Evolutionary conservation across 2,113 vertebrate genomes (phyloP).

Genomic region (Melierax canorus): DNA sequence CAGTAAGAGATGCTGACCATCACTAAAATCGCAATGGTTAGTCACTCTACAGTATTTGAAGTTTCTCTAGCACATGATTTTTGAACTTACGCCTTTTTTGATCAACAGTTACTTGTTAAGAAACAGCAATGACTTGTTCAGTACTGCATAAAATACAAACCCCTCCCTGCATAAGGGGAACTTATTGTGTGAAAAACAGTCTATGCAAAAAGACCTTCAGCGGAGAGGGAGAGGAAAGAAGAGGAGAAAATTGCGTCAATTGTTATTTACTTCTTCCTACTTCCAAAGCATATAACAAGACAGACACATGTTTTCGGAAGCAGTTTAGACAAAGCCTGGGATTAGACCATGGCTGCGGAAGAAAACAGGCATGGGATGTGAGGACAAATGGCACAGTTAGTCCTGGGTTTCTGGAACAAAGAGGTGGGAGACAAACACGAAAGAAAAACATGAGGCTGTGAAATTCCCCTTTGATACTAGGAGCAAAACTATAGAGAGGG

Average conservation of each 20-base stretch:
- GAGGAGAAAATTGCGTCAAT: background rate
- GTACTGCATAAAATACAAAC: background rate
- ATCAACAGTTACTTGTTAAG: background rate
- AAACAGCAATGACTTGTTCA: background rate
- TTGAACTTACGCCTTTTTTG: background rate
- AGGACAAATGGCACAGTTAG: background rate
- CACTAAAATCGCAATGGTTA: background rate
- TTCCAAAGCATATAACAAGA: background rate
- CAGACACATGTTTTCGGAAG: background rate
- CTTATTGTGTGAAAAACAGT: background rate
- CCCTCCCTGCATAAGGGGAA: background rate
- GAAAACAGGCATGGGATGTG: background rate
- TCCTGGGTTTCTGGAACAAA: background rate
- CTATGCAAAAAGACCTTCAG: background rate
- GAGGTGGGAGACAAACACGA: background rate
- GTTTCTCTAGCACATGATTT: background rate
- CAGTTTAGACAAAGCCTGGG: background rate
- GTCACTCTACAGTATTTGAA: background rate
- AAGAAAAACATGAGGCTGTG: background rate
- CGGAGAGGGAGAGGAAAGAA: background rate
- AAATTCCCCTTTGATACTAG: background rate
- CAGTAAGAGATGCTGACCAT: background rate
- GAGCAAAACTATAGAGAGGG: background rate
- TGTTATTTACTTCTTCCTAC: background rate
- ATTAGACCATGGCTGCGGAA: background rate